phyloP scores from a whole-genome alignment of 2,888 invertebrate genomes.

The Parnassius orleans region DNA sequence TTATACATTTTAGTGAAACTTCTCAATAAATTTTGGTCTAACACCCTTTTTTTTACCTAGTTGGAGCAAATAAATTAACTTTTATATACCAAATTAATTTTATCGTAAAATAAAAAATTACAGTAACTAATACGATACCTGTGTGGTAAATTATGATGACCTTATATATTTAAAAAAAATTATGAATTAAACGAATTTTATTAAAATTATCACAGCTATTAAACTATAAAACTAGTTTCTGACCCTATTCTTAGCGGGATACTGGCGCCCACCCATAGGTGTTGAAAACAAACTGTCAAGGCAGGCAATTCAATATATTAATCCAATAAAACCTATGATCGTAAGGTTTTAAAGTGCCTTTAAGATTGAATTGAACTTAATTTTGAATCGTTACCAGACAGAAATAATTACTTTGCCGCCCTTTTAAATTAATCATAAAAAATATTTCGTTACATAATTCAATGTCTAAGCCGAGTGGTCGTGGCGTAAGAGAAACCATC shows the following conservation, averaged over 20 bases:
- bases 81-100: conserved; percentile 10
- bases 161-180: conserved; percentile 2
- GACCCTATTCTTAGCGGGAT: conserved; percentile 50
- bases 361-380: too few relatives aligned
- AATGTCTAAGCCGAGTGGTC: too few relatives aligned
- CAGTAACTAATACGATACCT: conserved; percentile 2
- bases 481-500: too few relatives aligned
- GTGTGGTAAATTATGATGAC: conserved; percentile 22
- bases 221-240: conserved; percentile 48
- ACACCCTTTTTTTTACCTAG: too few relatives aligned
- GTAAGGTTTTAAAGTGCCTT: too few relatives aligned
- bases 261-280: conserved; percentile 64
- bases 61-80: not conserved
- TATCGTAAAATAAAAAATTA: not conserved
- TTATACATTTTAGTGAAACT: not conserved
- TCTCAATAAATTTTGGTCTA: conserved; percentile 9
- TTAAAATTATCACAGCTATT: conserved; percentile 46
- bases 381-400: too few relatives aligned
- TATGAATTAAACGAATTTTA: conserved; percentile 35
- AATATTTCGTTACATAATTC: too few relatives aligned
- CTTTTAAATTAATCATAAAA: too few relatives aligned
- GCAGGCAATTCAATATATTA: conserved; percentile 46
- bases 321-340: conserved; percentile 22
- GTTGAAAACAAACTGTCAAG: conserved; percentile 51
- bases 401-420: too few relatives aligned